Percentiles rank a stretch among this genome's conserved stretches.
Evolutionary conservation across 1,140 invertebrate genomes (phyloP).

Genomic region (Oncopodura yosiiana): DNA sequence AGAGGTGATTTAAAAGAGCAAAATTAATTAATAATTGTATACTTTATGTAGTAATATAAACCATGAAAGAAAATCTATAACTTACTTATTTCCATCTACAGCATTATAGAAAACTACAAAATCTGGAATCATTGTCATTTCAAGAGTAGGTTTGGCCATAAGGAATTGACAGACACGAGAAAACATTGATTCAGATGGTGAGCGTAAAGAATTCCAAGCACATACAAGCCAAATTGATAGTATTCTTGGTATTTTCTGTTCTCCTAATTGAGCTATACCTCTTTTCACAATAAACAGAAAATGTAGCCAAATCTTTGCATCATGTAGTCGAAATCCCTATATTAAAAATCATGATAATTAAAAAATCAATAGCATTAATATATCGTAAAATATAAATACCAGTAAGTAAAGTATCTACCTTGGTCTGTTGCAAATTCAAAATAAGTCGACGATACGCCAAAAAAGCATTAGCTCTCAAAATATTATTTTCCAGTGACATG

Average conservation of each 20-base stretch:
- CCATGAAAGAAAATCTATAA: neutral
- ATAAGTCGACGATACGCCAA: conserved; percentile 24
- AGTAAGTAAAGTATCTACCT: conserved; percentile 7
- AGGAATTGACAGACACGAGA: conserved; percentile 24
- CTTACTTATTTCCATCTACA: conserved; percentile 28
- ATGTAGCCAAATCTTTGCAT: conserved; percentile 33
- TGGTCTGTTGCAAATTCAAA: conserved; percentile 22
- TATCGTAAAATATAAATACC: neutral
- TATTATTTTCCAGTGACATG: conserved; percentile 20
- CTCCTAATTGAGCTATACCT: conserved; percentile 22
- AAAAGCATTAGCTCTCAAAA: conserved; percentile 23
- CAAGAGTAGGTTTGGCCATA: conserved; percentile 32
- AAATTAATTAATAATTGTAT: neutral
- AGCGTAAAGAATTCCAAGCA: conserved; percentile 22
- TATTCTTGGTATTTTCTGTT: conserved; percentile 19
- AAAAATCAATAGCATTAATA: neutral
- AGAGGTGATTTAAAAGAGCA: too few relatives aligned
- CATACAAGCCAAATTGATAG: conserved; percentile 32
- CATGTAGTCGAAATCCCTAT: conserved; percentile 14
- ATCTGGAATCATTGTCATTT: conserved; percentile 35
- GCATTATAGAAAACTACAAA: conserved; percentile 34
- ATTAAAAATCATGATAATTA: conserved; percentile 1
- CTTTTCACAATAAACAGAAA: conserved; percentile 26
- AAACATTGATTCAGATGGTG: conserved; percentile 32
- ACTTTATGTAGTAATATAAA: neutral